phyloP scores from a whole-genome alignment of 2,797 vertebrate species.

The Oreortyx pictus region DNA sequence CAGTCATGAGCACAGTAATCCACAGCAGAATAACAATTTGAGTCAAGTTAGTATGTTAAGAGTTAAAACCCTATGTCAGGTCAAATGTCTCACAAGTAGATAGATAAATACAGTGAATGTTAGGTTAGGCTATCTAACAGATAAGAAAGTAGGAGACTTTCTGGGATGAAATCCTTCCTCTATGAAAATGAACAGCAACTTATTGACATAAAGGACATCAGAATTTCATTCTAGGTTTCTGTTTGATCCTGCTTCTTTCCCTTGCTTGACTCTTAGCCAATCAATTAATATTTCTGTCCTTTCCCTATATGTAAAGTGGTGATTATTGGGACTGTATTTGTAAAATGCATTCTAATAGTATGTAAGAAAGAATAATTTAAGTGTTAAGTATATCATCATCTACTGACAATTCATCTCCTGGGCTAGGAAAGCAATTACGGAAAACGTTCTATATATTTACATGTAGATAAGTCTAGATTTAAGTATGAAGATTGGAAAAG shows the following conservation, averaged over 20 bases:
- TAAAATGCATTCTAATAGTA: constrained; percentile 19
- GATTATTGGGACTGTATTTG: background rate
- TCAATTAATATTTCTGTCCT: background rate
- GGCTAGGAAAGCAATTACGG: constrained; percentile 33
- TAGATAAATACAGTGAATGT: background rate
- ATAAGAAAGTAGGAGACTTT: background rate
- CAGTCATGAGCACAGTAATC: background rate
- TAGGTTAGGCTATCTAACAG: background rate
- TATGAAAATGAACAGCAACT: background rate
- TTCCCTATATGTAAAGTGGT: background rate
- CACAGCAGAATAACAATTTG: background rate
- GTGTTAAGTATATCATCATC: constrained; percentile 7
- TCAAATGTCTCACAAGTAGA: background rate
- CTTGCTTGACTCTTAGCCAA: background rate
- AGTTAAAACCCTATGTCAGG: background rate
- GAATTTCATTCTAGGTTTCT: background rate
- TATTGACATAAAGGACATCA: background rate
- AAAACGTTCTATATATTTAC: background rate
- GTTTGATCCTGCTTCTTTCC: background rate
- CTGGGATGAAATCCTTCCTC: background rate
- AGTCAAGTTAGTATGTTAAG: background rate
- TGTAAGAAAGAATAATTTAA: background rate
- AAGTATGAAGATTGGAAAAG: background rate
- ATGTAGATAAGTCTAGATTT: constrained; percentile 6
- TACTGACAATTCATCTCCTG: constrained; percentile 7